Evolutionary conservation across 1,140 invertebrate genomes (phyloP).

Genomic region (Aphelenchoides fujianensis): DNA sequence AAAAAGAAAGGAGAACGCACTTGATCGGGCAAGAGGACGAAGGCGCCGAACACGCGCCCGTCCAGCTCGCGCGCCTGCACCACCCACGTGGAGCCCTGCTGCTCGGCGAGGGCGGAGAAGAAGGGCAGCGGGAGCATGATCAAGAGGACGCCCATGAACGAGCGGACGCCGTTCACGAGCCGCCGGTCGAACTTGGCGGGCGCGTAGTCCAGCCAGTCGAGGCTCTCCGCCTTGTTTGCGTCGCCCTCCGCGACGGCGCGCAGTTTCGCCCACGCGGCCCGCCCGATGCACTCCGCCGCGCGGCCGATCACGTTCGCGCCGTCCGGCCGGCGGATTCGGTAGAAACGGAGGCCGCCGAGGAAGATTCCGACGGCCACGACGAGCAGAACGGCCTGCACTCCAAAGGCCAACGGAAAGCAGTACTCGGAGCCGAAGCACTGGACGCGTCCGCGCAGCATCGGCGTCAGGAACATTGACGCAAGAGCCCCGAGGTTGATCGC

Average conservation of each 20-base stretch:
- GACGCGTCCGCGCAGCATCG: conserved; percentile 63
- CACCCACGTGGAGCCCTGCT: conserved; percentile 58
- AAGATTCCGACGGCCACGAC: conserved; percentile 62
- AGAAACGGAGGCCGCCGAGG: conserved; percentile 46
- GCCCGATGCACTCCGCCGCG: conserved; percentile 45
- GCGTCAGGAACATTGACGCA: conserved; percentile 64
- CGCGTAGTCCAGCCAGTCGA: conserved; percentile 76
- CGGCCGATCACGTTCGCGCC: conserved; percentile 54
- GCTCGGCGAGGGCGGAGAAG: conserved; percentile 69
- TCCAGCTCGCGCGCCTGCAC: conserved; percentile 59
- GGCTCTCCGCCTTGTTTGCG: conserved; percentile 12
- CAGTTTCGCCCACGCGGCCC: conserved; percentile 35
- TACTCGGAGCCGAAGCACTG: conserved; percentile 61
- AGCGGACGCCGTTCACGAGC: conserved; percentile 64
- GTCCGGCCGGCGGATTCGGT: conserved; percentile 49
- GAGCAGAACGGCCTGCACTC: conserved; percentile 64
- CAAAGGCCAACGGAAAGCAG: conserved; percentile 64
- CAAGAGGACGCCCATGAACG: conserved; percentile 63
- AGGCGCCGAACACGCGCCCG: conserved; percentile 60
- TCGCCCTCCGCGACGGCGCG: not conserved
- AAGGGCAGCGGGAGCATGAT: conserved; percentile 66
- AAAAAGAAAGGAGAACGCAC: too few species aligned
- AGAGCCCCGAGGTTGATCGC: conserved; percentile 63
- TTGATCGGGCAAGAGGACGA: conserved; percentile 77
- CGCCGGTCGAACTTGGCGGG: conserved; percentile 70